These are phyloP conservation scores for Octomys mimax DNA, from an alignment of 2,797 vertebrate genomes.

Conservation along the genomic window DNA sequence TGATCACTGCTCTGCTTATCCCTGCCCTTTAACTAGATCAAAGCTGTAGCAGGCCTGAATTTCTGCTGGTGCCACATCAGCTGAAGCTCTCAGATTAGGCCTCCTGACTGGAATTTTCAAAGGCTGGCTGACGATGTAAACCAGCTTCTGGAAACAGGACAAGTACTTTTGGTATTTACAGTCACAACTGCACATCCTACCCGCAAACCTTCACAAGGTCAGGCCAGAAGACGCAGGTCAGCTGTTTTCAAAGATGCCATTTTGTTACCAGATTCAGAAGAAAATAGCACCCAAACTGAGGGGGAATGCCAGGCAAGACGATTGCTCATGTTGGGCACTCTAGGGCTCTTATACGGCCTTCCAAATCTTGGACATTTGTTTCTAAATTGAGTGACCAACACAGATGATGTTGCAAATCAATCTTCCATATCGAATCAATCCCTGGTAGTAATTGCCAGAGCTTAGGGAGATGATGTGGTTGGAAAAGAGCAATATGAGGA, in stretches of 20 bases:
- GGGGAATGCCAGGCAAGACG: neutral
- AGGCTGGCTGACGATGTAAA: conserved; percentile 40
- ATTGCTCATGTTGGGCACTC: neutral
- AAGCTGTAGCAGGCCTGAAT: neutral
- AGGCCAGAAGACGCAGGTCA: conserved; percentile 36
- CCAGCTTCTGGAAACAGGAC: conserved; percentile 57
- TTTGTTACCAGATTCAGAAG: conserved; percentile 30
- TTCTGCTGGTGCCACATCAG: conserved; percentile 27
- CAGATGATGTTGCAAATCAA: conserved; percentile 79
- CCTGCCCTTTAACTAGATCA: conserved; percentile 46
- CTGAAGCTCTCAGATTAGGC: neutral
- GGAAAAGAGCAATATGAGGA: neutral
- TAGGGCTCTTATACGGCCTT: neutral
- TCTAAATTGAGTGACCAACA: conserved; percentile 80
- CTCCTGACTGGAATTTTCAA: conserved; percentile 63
- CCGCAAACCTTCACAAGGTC: conserved; percentile 26
- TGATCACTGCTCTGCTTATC: neutral
- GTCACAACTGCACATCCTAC: neutral
- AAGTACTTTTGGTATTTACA: conserved; percentile 68
- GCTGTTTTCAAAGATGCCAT: conserved; percentile 41
- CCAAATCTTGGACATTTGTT: conserved; percentile 74
- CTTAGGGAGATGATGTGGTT: neutral
- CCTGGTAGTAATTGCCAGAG: conserved; percentile 34
- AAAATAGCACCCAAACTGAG: conserved; percentile 27
- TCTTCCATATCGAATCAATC: conserved; percentile 56